Conservation (phyloP, 2,113 vertebrate genomes). For the Equus quagga region DNA sequence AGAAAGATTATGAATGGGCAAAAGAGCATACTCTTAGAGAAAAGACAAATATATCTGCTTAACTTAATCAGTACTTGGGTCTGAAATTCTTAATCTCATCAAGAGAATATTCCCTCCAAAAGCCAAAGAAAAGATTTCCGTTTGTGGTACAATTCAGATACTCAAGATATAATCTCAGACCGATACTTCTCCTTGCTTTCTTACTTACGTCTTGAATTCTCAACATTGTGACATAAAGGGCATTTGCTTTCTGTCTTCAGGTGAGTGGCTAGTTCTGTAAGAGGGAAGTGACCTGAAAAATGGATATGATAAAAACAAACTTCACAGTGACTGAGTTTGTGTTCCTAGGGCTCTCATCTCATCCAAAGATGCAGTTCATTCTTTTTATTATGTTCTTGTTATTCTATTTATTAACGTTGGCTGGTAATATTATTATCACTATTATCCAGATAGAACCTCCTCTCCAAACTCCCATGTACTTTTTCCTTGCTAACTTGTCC, state of each 20-base stretch:
- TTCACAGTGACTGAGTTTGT: slow-evolving; percentile 80
- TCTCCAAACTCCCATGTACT: slow-evolving; percentile 83
- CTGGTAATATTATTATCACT: slow-evolving; percentile 74
- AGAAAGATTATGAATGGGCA: background rate
- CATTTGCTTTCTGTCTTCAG: background rate
- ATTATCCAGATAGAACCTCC: slow-evolving; percentile 69
- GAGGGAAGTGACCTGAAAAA: background rate
- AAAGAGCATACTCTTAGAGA: background rate
- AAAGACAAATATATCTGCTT: background rate
- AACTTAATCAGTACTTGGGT: background rate
- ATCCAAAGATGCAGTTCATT: slow-evolving; percentile 68
- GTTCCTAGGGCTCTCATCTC: slow-evolving; percentile 81
- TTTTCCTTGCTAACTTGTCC: slow-evolving; percentile 83
- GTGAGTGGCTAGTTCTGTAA: background rate
- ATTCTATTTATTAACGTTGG: slow-evolving; percentile 78
- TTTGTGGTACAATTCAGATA: background rate
- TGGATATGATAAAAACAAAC: slow-evolving; percentile 53
- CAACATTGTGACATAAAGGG: background rate
- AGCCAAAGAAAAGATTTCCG: background rate
- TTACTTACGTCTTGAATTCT: background rate
- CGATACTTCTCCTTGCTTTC: background rate
- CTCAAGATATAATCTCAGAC: background rate
- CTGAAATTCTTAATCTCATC: background rate
- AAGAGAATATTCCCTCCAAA: background rate
- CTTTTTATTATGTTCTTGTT: slow-evolving; percentile 79